phyloP scores from a whole-genome alignment of 2,888 invertebrate species.

The Chymomyza caudatula region DNA sequence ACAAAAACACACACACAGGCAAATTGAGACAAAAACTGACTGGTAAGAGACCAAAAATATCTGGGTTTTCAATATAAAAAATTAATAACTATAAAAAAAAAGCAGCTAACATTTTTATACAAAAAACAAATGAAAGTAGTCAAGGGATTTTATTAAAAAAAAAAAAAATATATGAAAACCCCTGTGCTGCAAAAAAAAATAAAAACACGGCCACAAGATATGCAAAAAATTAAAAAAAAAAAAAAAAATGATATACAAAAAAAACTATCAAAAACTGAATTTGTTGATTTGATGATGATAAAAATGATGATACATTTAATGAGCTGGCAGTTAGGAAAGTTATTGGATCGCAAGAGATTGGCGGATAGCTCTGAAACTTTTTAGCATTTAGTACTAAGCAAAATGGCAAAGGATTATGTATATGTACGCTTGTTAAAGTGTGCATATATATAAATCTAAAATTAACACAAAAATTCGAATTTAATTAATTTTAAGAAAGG shows the following conservation, averaged over 20 bases:
- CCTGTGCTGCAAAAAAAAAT: conserved; percentile 43
- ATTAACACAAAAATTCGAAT: conserved; percentile 77
- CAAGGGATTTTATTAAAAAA: conserved; percentile 75
- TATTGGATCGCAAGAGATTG: background rate
- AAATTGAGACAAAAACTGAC: conserved; percentile 75
- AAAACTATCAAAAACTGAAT: conserved; percentile 54
- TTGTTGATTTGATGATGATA: conserved; percentile 53
- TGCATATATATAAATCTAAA: conserved; percentile 41
- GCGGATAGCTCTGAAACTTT: conserved; percentile 59
- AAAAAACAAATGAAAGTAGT: conserved; percentile 57
- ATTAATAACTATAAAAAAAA: conserved; percentile 35
- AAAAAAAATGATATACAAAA: conserved; percentile 17
- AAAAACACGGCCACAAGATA: conserved; percentile 36
- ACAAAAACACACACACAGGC: conserved; percentile 19
- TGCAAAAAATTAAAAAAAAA: conserved; percentile 10
- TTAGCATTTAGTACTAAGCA: conserved; percentile 62
- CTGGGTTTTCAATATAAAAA: conserved; percentile 77
- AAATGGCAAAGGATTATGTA: conserved; percentile 52
- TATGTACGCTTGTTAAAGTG: conserved; percentile 32
- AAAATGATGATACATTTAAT: conserved; percentile 15
- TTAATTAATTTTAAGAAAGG: conserved; percentile 75
- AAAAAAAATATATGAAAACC: conserved; percentile 39
- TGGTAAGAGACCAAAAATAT: conserved; percentile 78
- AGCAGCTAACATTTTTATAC: conserved; percentile 66
- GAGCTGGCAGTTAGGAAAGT: conserved; percentile 40